Conservation (phyloP, 2,888 invertebrate genomes). For the Hirudinaria manillensis region DNA sequence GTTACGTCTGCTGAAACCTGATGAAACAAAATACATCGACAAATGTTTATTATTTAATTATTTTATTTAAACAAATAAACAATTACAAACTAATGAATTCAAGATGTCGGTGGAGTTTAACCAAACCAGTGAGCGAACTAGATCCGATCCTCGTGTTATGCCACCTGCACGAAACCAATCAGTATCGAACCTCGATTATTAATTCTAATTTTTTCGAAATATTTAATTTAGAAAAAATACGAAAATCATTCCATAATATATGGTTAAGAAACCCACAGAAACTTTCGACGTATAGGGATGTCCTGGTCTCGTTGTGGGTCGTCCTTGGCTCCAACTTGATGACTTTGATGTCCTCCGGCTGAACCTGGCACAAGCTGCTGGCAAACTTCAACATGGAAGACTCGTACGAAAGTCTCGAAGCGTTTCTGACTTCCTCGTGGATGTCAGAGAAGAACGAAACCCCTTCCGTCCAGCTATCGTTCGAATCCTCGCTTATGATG, state of each 20-base stretch:
- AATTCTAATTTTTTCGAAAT: too few species aligned
- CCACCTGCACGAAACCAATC: not conserved
- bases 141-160: not conserved
- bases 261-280: slow-evolving; percentile 18
- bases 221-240: too few species aligned
- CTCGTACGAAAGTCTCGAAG: too few species aligned
- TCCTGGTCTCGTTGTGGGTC: not conserved
- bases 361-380: slow-evolving; percentile 5
- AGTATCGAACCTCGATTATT: too few species aligned
- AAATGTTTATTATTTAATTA: not conserved
- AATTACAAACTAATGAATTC: too few species aligned
- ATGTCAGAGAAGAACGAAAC: too few species aligned
- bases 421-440: too few species aligned
- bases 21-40: not conserved
- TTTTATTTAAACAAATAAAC: not conserved
- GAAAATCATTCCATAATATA: too few species aligned
- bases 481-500: too few species aligned
- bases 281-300: slow-evolving; percentile 8
- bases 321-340: not conserved
- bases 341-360: not conserved
- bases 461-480: too few species aligned
- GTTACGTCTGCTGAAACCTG: not conserved
- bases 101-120: not conserved
- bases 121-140: not conserved
- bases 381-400: slow-evolving; percentile 1